These are phyloP conservation scores for Omphaloscelis lunosa DNA, from an alignment of 2,888 invertebrate species.

Conservation along the genomic window DNA sequence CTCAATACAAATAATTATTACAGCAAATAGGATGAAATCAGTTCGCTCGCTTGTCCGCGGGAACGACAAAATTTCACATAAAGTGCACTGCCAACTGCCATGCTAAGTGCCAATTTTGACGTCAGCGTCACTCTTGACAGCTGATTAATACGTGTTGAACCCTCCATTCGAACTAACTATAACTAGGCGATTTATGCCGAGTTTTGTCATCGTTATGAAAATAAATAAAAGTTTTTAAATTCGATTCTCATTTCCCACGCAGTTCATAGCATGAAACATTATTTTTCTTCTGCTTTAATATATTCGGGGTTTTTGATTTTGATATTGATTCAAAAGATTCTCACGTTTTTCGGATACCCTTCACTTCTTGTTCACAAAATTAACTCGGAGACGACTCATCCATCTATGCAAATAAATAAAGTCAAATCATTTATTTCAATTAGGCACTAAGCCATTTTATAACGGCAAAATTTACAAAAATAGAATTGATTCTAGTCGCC, in stretches of 20 bases:
- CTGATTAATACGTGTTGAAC: not conserved
- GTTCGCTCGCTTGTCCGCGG: not conserved
- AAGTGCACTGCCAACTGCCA: too few species aligned
- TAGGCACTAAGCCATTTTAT: too few species aligned
- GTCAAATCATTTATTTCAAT: too few species aligned
- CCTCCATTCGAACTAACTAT: not conserved
- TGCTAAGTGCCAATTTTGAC: not conserved
- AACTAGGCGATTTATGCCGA: not conserved
- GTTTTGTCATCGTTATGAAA: not conserved
- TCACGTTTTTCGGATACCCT: not conserved
- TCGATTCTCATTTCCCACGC: not conserved
- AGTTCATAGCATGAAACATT: not conserved
- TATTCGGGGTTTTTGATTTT: not conserved
- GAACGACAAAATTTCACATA: not conserved
- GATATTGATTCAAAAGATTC: not conserved
- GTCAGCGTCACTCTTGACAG: not conserved
- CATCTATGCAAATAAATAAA: too few species aligned
- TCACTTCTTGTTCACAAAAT: too few species aligned
- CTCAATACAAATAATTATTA: not conserved
- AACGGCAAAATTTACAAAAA: too few species aligned
- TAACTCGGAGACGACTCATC: too few species aligned
- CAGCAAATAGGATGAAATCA: not conserved
- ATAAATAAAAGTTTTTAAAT: too few species aligned
- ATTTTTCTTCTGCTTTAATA: not conserved
- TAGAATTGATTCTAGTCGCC: too few species aligned